Percentiles rank a stretch among this genome's conserved stretches.
Conservation (phyloP, 2,113 vertebrate genomes). For the Aepyceros melampus region DNA sequence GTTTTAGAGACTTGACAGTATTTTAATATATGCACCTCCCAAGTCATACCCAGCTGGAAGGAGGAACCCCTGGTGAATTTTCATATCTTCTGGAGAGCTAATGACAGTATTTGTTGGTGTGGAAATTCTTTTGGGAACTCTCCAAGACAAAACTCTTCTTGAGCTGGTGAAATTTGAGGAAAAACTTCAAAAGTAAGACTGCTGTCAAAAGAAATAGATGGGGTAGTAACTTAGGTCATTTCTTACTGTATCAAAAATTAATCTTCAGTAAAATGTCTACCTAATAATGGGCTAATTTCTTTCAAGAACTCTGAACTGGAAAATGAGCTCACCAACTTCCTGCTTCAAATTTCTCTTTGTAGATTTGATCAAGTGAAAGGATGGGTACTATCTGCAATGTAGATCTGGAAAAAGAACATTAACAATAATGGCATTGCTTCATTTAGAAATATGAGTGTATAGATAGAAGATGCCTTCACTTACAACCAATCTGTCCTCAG, state of each 20-base stretch:
- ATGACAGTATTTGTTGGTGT: neutral
- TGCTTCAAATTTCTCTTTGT: slow-evolving; percentile 46
- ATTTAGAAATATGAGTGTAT: slow-evolving; percentile 46
- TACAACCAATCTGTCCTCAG: neutral
- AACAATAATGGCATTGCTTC: slow-evolving; percentile 37
- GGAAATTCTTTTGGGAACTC: neutral
- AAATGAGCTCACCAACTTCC: neutral
- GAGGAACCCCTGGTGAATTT: slow-evolving; percentile 14
- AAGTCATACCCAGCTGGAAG: slow-evolving; percentile 34
- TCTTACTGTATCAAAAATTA: slow-evolving; percentile 33
- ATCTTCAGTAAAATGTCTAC: slow-evolving; percentile 35
- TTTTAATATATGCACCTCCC: slow-evolving; percentile 17
- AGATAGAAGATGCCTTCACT: slow-evolving; percentile 25
- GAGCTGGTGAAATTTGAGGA: slow-evolving; percentile 19
- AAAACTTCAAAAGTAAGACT: slow-evolving; percentile 30
- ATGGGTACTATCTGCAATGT: slow-evolving; percentile 24
- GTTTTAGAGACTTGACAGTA: neutral
- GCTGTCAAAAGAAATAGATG: neutral
- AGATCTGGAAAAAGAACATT: slow-evolving; percentile 33
- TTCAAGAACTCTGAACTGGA: slow-evolving; percentile 45
- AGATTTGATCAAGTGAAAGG: slow-evolving; percentile 56
- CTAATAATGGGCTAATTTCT: slow-evolving; percentile 12
- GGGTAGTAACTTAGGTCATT: neutral
- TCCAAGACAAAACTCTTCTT: neutral
- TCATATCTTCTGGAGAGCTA: slow-evolving; percentile 7